Evolutionary conservation across 2,888 invertebrate species (phyloP), one percentile per base, ranked within the genome.

Genomic region (Miltochrista miniata): DNA sequence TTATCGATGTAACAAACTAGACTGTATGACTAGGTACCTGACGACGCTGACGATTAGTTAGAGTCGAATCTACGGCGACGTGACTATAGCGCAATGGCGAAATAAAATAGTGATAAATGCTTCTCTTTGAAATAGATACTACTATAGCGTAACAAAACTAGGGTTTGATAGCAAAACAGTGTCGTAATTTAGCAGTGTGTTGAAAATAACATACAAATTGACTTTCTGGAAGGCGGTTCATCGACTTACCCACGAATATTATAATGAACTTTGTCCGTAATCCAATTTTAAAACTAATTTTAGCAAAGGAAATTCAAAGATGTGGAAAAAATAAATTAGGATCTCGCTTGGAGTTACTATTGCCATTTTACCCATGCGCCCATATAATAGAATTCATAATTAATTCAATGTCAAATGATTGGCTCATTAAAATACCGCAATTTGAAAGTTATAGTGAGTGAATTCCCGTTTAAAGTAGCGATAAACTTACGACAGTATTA

Each of bases 181-280:
- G 38, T 40, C 24, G 18, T 10, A 15, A 31, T 40, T 44, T 33
- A 53, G 59, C 63, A 59, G 65, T 59, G 49, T 44, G 18, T 49
- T 31, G 31, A 53, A 42, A 48, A 53, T 18, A 11, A 33, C 34
- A 41, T 40, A 53, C 30, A 48, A 36, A 36, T 9, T 36, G 15
- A 24, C 18, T 24, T 24, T 24, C 18, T 24, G 18, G 2, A 24
- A 4, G 18, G 3, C 5, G 36, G 36, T 1, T 15, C 15, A 14
- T 36, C 8, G 14, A 13, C 36, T 24, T 24, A 24, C 2, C 18
- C 18, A 24, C 5, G 18, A 24, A 24, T 24, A 4, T 4, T 24
- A 24, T 24, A 4, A 5, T 5, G 18, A 24, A 5, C 18, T 24
- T 24, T 24, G 18, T 24, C 18, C 5, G 18, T 5, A 24, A 5